These are phyloP conservation scores for Hetaerina titia DNA, from an alignment of 2,888 invertebrate species.

Conservation along the genomic window DNA sequence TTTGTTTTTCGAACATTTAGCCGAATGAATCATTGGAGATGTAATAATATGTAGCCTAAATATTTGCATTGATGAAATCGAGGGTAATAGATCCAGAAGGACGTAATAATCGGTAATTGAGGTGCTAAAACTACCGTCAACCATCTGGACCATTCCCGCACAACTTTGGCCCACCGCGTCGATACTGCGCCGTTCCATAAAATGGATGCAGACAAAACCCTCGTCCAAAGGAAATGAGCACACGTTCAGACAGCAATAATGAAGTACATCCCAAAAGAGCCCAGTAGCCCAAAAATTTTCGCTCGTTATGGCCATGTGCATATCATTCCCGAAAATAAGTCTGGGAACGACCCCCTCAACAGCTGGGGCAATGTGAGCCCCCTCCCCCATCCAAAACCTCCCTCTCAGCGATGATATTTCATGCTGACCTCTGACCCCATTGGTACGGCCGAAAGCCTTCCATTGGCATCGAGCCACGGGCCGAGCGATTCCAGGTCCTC, in stretches of 20 bases:
- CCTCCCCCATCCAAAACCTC: background rate
- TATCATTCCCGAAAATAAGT: conserved; percentile 38
- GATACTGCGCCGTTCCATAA: background rate
- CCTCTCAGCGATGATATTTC: background rate
- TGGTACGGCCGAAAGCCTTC: conserved; percentile 47
- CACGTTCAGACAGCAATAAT: conserved; percentile 3
- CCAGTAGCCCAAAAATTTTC: background rate
- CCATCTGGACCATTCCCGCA: background rate
- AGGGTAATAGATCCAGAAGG: background rate
- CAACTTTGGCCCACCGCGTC: background rate
- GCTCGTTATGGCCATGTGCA: background rate
- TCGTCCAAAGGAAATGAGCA: background rate
- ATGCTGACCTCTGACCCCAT: conserved; percentile 49
- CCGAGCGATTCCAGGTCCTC: background rate
- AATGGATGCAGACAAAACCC: background rate
- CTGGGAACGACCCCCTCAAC: background rate
- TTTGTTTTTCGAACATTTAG: too few relatives aligned
- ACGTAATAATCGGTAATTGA: background rate
- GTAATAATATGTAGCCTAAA: too few relatives aligned
- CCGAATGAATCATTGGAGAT: too few relatives aligned
- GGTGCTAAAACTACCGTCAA: background rate
- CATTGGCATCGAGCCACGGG: conserved; percentile 47
- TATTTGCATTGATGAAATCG: too few relatives aligned
- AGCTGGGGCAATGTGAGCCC: background rate
- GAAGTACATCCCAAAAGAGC: conserved; percentile 15